phyloP scores from a whole-genome alignment of 2,888 invertebrate genomes.

The Eupsilia transversa region DNA sequence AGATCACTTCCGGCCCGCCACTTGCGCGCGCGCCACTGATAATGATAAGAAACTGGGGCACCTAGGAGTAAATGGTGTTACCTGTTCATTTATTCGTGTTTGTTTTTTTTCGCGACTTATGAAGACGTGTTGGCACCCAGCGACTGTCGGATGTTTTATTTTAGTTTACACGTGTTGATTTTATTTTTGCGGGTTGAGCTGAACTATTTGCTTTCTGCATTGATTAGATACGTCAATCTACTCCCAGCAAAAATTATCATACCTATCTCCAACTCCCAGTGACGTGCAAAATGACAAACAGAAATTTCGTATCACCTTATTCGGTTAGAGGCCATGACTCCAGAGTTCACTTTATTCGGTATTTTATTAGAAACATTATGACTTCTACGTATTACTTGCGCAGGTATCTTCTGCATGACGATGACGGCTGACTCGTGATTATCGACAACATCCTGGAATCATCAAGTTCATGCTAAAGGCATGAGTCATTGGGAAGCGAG shows the following conservation, averaged over 20 bases:
- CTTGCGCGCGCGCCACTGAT: constrained; percentile 74
- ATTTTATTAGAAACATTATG: constrained; percentile 13
- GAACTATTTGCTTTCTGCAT: neutral
- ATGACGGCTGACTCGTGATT: constrained; percentile 64
- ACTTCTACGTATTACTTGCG: constrained; percentile 31
- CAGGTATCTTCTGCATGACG: constrained; percentile 38
- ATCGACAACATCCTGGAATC: constrained; percentile 65
- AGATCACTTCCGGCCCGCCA: constrained; percentile 81
- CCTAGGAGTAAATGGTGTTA: constrained; percentile 51
- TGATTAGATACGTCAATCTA: neutral
- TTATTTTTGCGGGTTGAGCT: constrained; percentile 4
- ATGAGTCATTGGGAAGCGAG: constrained; percentile 72
- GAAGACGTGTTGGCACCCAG: constrained; percentile 28
- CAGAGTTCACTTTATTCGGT: constrained; percentile 3
- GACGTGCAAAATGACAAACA: constrained; percentile 18
- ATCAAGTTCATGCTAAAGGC: constrained; percentile 67
- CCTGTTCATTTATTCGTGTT: constrained; percentile 55
- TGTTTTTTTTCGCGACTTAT: constrained; percentile 46
- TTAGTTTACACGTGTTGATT: constrained; percentile 9
- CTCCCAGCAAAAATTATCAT: neutral
- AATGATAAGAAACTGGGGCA: constrained; percentile 77
- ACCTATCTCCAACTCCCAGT: neutral
- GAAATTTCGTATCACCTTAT: neutral
- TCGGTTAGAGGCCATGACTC: constrained; percentile 6
- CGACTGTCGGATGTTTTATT: constrained; percentile 23